A percentile compares a stretch with the other conserved stretches of the same genome.
Evolutionary conservation across 2,797 vertebrate species (phyloP).

Genomic region (Chaunax sp.): DNA sequence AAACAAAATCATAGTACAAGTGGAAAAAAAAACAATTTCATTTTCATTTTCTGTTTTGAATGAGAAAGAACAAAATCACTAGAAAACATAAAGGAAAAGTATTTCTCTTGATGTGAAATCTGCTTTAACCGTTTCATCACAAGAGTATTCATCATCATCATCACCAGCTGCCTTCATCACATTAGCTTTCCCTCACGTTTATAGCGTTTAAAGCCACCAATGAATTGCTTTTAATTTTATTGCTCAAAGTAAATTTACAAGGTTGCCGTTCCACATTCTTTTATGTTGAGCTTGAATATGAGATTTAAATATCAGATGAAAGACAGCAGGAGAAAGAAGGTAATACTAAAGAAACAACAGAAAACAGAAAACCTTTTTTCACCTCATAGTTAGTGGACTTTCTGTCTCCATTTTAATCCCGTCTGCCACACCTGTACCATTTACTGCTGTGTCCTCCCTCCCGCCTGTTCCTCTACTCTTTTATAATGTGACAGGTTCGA

Average conservation of each 20-base stretch:
- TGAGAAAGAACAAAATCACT: too few relatives aligned
- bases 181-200: not conserved
- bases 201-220: constrained; percentile 8
- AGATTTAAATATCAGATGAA: not conserved
- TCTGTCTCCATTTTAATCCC: too few relatives aligned
- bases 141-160: constrained; percentile 7
- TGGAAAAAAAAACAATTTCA: too few relatives aligned
- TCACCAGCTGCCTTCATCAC: constrained; percentile 23
- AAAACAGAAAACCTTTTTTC: constrained; percentile 4
- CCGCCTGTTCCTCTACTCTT: not conserved
- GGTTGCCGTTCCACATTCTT: not conserved
- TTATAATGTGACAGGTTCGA: not conserved
- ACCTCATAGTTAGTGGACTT: too few relatives aligned
- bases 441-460: not conserved
- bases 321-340: not conserved
- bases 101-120: too few relatives aligned
- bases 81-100: too few relatives aligned
- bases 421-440: too few relatives aligned
- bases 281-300: too few relatives aligned
- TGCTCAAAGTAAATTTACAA: constrained; percentile 4
- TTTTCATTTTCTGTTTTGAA: too few relatives aligned
- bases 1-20: too few relatives aligned
- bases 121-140: not conserved
- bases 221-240: constrained; percentile 17
- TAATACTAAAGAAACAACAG: not conserved